Evolutionary conservation across 2,888 invertebrate species (phyloP), one percentile per base, ranked within the genome.

Genomic region (Microctonus hyperodae): DNA sequence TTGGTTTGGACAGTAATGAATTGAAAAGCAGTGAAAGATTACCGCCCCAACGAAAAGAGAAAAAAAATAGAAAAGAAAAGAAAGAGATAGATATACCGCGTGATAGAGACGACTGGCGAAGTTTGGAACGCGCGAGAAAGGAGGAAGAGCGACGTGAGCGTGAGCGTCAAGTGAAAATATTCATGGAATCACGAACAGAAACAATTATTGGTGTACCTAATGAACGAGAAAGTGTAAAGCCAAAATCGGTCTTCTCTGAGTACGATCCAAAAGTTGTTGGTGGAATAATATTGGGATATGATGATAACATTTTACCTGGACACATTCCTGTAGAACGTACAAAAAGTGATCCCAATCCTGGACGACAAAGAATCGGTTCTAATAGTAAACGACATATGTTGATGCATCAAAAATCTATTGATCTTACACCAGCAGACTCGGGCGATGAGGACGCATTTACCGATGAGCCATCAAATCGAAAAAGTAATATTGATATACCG

Each of bases 341-440:
- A 4, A 94, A 94, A 81, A 94, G 94, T 76, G 94, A 95, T 86
- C 94, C 94, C 0, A 93, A 93, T 80, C 91, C 93, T 0, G 90
- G 90, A 75, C 87, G 93, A 65, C 90, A 91, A 69, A 87, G 92
- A 16, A 86, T 92, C 63, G 91, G 90, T 67, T 91, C 91, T 4
- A 91, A 88, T 78, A 90, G 90, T 2, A 88, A 93, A n/a, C 87
- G 93, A 20, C 90, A 93, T 83, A 89, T 93, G 31, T 81, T 94
- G 25, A 94, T 92, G 90, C 94, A 94, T 83, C 94, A 94, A 77
- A 93, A 94, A 79, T 93, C 93, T 0, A 93, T 94, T 68, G 94
- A 94, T 78, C 84, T 94, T 31, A 93, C 94, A 1, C 93, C 93
- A 4, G 93, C 93, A 0, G 94, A 93, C 83, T 93, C 93, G 0